Evolutionary conservation across 2,113 vertebrate genomes (phyloP).

Genomic region (Phaetusa simplex): DNA sequence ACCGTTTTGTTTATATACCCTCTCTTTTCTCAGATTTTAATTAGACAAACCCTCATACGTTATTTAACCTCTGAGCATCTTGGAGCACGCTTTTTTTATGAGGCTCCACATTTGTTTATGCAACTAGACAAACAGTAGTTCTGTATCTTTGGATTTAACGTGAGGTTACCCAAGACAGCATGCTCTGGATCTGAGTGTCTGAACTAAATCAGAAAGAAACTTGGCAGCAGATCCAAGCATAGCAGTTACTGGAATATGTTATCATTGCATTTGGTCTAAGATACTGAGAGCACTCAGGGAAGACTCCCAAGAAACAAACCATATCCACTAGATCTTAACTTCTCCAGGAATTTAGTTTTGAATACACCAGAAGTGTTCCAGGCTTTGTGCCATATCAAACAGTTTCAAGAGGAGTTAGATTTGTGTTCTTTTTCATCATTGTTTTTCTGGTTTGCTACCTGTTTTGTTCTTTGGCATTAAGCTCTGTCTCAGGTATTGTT

Average conservation of each 20-base stretch:
- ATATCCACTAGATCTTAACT: neutral
- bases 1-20: neutral
- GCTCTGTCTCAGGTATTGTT: neutral
- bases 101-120: neutral
- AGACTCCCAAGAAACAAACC: neutral
- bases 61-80: neutral
- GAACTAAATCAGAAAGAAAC: neutral
- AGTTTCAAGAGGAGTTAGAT: neutral
- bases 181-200: neutral
- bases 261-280: neutral
- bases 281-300: neutral
- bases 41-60: neutral
- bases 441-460: neutral
- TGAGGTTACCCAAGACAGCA: neutral
- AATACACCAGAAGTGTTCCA: neutral
- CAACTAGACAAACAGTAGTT: neutral
- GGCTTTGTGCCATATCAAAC: neutral
- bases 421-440: neutral
- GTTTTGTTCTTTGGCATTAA: neutral
- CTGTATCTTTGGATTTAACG: neutral
- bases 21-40: neutral
- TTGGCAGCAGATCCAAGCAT: neutral
- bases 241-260: neutral
- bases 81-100: neutral
- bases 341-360: neutral